Evolutionary conservation across 1,140 invertebrate species (phyloP).

Genomic region (Drosophila subobscura): DNA sequence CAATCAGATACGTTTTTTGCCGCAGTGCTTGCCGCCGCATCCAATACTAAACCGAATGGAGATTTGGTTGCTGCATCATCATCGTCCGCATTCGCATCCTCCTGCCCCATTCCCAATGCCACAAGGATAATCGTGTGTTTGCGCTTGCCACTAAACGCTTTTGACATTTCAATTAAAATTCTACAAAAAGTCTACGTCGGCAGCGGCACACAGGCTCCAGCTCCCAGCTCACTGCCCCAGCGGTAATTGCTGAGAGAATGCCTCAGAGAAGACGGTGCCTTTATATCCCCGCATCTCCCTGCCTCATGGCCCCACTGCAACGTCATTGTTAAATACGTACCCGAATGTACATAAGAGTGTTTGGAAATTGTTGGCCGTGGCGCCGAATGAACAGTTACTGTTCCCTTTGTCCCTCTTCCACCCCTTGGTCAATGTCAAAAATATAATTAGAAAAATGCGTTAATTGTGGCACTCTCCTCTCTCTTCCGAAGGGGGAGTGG

Average conservation of each 20-base stretch:
- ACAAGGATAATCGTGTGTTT: conserved; percentile 32
- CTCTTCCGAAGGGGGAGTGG: background rate
- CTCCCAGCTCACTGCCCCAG: conserved; percentile 5
- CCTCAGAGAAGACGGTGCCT: background rate
- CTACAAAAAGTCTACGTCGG: conserved; percentile 64
- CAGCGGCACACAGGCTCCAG: conserved; percentile 10
- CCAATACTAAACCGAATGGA: conserved; percentile 44
- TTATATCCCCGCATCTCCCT: too few relatives aligned
- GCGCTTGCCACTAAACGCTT: conserved; percentile 78
- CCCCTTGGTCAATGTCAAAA: conserved; percentile 35
- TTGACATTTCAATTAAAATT: conserved; percentile 82
- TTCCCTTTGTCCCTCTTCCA: background rate
- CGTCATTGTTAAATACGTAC: conserved; percentile 69
- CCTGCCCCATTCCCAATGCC: conserved; percentile 1
- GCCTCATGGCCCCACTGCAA: conserved; percentile 15
- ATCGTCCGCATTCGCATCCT: conserved; percentile 12
- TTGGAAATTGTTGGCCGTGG: conserved; percentile 55
- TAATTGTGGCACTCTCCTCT: conserved; percentile 67
- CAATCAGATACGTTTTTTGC: conserved; percentile 61
- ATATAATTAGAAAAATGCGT: conserved; percentile 72
- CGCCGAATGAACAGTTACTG: conserved; percentile 30
- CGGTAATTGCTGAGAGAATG: conserved; percentile 62
- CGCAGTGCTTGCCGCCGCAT: conserved; percentile 55
- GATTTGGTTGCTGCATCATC: conserved; percentile 51
- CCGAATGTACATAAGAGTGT: conserved; percentile 38